These are phyloP conservation scores for Theocolax elegans DNA, from an alignment of 1,140 invertebrate species.

Conservation along the genomic window DNA sequence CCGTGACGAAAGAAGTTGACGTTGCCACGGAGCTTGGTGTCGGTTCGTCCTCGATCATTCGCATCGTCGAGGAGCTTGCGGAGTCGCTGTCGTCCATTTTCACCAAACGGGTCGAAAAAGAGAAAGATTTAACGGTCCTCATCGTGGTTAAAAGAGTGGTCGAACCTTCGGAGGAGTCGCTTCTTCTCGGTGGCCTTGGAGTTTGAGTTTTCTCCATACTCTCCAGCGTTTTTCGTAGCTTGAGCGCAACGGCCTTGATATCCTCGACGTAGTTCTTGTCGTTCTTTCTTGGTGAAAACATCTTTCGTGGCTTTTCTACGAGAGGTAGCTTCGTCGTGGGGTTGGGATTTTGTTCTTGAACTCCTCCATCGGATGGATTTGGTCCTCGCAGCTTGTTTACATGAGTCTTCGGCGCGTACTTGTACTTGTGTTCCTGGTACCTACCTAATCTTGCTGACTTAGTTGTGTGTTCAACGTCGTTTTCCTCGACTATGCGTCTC, in stretches of 20 bases:
- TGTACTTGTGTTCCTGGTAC: constrained; percentile 24
- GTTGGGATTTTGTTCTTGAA: not conserved
- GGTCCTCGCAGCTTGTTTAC: constrained; percentile 9
- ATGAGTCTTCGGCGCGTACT: constrained; percentile 4
- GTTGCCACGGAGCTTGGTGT: not conserved
- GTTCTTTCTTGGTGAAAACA: constrained; percentile 42
- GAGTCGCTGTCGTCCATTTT: constrained; percentile 1
- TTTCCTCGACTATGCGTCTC: not conserved
- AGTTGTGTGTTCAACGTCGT: not conserved
- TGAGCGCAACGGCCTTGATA: constrained; percentile 41
- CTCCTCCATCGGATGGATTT: not conserved
- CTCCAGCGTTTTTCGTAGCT: constrained; percentile 35
- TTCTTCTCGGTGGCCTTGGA: not conserved
- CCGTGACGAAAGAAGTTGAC: not conserved
- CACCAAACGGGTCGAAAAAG: constrained; percentile 33
- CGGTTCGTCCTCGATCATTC: constrained; percentile 5
- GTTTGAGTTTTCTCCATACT: constrained; percentile 31
- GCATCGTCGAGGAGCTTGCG: not conserved
- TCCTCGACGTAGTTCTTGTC: constrained; percentile 46
- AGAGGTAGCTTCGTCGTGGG: constrained; percentile 44
- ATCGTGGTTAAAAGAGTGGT: constrained; percentile 41
- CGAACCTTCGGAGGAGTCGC: constrained; percentile 23
- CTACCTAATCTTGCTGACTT: not conserved
- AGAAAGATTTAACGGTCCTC: constrained; percentile 30
- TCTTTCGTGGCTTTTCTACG: constrained; percentile 42